These are phyloP conservation scores for Xerus inauris DNA, from an alignment of 2,113 vertebrate genomes.

Conservation along the genomic window DNA sequence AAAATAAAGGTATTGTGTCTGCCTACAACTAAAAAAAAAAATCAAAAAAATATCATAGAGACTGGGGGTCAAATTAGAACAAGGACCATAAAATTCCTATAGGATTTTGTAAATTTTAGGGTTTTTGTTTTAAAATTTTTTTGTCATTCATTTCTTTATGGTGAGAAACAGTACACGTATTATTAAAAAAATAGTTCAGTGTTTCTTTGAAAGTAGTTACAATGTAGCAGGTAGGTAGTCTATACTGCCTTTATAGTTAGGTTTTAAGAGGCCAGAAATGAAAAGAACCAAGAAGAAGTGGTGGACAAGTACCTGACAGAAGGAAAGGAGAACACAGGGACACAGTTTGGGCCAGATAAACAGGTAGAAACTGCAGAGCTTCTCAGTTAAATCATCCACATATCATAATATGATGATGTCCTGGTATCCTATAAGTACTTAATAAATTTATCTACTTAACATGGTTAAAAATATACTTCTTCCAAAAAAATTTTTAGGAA, in stretches of 20 bases:
- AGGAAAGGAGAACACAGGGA: background rate
- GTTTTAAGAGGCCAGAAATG: background rate
- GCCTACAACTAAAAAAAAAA: no score
- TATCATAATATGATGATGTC: background rate
- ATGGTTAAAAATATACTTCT: slow-evolving; percentile 45
- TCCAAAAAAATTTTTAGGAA: background rate
- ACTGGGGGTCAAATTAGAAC: background rate
- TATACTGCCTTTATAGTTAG: background rate
- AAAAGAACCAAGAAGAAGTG: background rate
- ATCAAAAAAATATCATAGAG: no score
- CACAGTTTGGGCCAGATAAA: background rate
- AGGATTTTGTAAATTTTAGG: background rate
- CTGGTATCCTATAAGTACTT: background rate
- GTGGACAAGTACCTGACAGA: background rate
- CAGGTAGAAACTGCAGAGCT: background rate
- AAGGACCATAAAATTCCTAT: slow-evolving; percentile 5
- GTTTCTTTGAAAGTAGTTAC: background rate
- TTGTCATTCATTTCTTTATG: background rate
- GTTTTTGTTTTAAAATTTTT: slow-evolving; percentile 20
- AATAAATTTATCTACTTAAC: background rate
- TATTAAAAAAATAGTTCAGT: background rate
- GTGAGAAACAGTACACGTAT: background rate
- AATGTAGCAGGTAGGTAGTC: background rate
- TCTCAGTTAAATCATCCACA: background rate
- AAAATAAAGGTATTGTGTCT: no score